These are phyloP conservation scores for Hermetia illucens DNA, from an alignment of 1,140 invertebrate species.

Conservation along the genomic window DNA sequence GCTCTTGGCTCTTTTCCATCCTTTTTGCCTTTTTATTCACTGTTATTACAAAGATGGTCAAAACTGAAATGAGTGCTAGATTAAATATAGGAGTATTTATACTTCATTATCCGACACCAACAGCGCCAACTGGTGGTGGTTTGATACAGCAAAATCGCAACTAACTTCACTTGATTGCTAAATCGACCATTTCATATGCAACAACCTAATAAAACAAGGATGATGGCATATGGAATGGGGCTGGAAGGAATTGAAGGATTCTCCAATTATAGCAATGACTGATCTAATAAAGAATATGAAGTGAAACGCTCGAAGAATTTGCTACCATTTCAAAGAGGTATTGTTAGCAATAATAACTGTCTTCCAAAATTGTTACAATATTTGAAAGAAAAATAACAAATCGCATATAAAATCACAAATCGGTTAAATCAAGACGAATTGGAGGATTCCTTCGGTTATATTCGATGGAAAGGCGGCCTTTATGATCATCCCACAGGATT, in stretches of 20 bases:
- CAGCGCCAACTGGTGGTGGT: too few species aligned
- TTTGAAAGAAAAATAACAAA: conserved; percentile 4
- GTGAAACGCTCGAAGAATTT: not conserved
- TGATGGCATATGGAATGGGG: not conserved
- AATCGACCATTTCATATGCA: too few species aligned
- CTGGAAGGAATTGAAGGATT: not conserved
- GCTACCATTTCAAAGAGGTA: not conserved
- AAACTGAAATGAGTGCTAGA: too few species aligned
- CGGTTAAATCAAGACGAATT: conserved; percentile 19
- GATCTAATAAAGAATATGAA: not conserved
- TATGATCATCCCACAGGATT: conserved; percentile 14
- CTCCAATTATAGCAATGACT: not conserved
- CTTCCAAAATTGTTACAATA: not conserved
- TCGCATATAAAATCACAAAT: conserved; percentile 12
- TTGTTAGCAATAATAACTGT: conserved; percentile 1
- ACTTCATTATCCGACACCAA: too few species aligned
- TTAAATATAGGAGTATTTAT: too few species aligned
- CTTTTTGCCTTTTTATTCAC: too few species aligned
- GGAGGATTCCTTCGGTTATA: conserved; percentile 18
- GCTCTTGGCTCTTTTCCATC: too few species aligned
- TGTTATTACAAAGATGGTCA: too few species aligned
- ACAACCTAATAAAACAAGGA: too few species aligned
- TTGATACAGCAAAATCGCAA: too few species aligned
- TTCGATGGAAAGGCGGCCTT: conserved; percentile 13
- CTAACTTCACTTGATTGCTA: too few species aligned